phyloP scores from a whole-genome alignment of 2,113 vertebrate genomes.

The Maccullochella peelii region DNA sequence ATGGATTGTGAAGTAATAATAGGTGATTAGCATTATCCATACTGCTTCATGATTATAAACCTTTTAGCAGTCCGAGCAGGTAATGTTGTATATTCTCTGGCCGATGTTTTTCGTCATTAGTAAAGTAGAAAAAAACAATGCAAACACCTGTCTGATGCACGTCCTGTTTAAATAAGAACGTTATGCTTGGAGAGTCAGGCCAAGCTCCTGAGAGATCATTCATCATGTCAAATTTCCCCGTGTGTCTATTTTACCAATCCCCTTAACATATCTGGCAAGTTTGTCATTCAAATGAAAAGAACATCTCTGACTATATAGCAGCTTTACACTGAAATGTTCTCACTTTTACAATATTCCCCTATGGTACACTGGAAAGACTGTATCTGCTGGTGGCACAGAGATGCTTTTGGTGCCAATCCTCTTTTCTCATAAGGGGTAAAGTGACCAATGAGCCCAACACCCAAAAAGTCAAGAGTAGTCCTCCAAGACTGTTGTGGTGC shows the following conservation, averaged over 20 bases:
- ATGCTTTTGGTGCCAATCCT: conserved; percentile 2
- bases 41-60: background rate
- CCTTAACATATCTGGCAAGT: background rate
- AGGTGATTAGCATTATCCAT: background rate
- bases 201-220: background rate
- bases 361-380: background rate
- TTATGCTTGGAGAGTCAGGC: background rate
- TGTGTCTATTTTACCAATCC: background rate
- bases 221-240: background rate
- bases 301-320: background rate
- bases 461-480: background rate
- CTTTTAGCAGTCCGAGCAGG: background rate
- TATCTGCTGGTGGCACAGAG: conserved; percentile 4
- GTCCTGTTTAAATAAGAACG: conserved; percentile 4
- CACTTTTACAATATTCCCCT: background rate
- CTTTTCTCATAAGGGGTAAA: background rate
- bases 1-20: background rate
- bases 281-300: background rate
- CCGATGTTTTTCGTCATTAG: too few species aligned
- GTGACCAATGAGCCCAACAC: conserved; percentile 15
- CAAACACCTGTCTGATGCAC: too few species aligned
- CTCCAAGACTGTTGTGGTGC: background rate
- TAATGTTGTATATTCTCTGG: background rate
- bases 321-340: background rate
- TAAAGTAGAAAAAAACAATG: too few species aligned